Percentiles rank a stretch among this genome's conserved stretches.
phyloP scores from a whole-genome alignment of 2,113 vertebrate genomes.

The Hydrochoerus hydrochaeris region DNA sequence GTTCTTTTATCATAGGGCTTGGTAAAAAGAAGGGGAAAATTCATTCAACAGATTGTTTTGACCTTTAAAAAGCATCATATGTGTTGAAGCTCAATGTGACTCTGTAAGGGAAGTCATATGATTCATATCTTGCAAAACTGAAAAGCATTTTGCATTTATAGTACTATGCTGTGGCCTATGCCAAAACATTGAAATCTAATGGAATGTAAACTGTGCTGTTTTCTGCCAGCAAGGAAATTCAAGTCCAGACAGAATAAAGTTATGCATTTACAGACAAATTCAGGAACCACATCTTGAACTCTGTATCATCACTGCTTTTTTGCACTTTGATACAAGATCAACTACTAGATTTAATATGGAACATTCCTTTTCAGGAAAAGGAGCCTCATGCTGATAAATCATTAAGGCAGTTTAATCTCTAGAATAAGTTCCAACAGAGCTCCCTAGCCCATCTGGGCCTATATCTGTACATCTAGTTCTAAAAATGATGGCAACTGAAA shows the following conservation, averaged over 20 bases:
- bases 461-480: background rate
- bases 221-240: background rate
- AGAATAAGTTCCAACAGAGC: background rate
- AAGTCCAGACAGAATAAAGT: background rate
- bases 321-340: background rate
- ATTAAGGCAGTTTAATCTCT: background rate
- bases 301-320: background rate
- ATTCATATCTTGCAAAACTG: background rate
- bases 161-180: background rate
- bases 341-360: background rate
- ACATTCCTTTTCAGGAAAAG: background rate
- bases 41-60: slow-evolving; percentile 13
- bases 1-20: slow-evolving; percentile 33
- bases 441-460: background rate
- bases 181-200: slow-evolving; percentile 37
- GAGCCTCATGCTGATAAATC: background rate
- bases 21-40: slow-evolving; percentile 7
- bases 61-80: slow-evolving; percentile 44
- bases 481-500: background rate
- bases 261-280: background rate
- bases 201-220: background rate
- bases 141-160: slow-evolving; percentile 26
- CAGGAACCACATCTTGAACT: background rate
- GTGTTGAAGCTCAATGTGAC: slow-evolving; percentile 1
- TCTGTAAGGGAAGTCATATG: background rate